Evolutionary conservation across 2,113 vertebrate species (phyloP), one percentile per base, ranked within the genome.

Genomic region (Seriola aureovittata): DNA sequence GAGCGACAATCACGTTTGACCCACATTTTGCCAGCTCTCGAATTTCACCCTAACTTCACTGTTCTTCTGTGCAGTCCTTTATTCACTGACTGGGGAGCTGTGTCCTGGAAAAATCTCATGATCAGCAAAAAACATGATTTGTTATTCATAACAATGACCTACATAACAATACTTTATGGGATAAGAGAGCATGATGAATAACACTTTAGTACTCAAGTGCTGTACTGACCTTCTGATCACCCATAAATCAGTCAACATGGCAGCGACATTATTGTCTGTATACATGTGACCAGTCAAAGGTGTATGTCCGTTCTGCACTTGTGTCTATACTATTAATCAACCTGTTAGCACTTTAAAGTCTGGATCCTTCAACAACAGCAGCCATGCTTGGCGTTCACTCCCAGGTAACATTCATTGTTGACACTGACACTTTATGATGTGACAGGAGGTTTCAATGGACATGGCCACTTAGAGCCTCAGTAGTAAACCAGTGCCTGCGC

Each of bases 21-120:
- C 94, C 89, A 93, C 89, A 93, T 95, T 93, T 90, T 78, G 72
- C 52, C 84, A 59, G 87, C 80, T 90, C 89, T 93, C 92, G 91
- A 78, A 91, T 91, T 88, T 82, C 91, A 89, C 66, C 78, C 63
- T 16, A 64, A 69, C 82, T 60, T 72, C 77, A 69, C 81, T 36
- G 54, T 82, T 81, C 40, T 46, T 75, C 76, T 57, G 50, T 29
- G 6, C 60, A 25, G 42, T 40, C 75, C 50, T 85, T 71, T 80
- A 75, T 85, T 57, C 71, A 68, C 34, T 46, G 71, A 78, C 67
- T 60, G 70, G 54, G 59, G 5, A 81, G 75, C 73, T 50, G 19
- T 48, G 65, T 36, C 29, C 55, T 71, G 71, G 57, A 80, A 88
- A 29, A 75, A 9, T 29, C 57, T 66, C 52, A 62, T 36, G 2